A percentile compares a stretch with the other conserved stretches of the same genome.
Conservation (phyloP, 2,888 invertebrate species). For the Cecidostiba fungosa region DNA sequence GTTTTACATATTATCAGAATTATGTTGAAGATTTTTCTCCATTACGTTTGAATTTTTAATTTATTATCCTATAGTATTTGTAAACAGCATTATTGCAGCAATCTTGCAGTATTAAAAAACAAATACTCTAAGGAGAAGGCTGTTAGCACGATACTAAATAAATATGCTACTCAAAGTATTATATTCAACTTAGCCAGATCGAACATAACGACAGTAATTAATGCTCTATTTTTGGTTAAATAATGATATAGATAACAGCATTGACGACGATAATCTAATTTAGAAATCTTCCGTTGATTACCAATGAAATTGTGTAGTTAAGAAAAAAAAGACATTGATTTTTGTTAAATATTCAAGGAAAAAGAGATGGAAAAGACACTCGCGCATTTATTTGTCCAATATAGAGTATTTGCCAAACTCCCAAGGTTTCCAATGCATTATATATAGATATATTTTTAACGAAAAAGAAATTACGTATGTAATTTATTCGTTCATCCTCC, state of each 20-base stretch:
- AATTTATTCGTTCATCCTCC: constrained; percentile 36
- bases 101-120: neutral
- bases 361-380: constrained; percentile 37
- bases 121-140: neutral
- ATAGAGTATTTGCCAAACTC: constrained; percentile 28
- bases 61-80: neutral
- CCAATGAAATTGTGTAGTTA: too few relatives aligned
- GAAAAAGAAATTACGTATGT: neutral
- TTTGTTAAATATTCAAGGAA: neutral
- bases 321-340: too few relatives aligned
- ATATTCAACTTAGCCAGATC: neutral
- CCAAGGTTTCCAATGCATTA: neutral
- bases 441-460: neutral
- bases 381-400: constrained; percentile 4
- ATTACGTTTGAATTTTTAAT: neutral
- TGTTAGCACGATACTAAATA: neutral
- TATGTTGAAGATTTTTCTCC: neutral
- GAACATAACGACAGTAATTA: neutral
- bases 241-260: neutral
- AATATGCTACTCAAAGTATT: neutral
- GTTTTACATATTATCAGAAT: neutral
- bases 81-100: neutral
- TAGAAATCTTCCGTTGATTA: neutral
- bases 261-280: neutral
- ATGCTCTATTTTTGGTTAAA: neutral